Base-by-base conservation (phyloP, 2,797 vertebrate genomes). In the Podargus strigoides region DNA sequence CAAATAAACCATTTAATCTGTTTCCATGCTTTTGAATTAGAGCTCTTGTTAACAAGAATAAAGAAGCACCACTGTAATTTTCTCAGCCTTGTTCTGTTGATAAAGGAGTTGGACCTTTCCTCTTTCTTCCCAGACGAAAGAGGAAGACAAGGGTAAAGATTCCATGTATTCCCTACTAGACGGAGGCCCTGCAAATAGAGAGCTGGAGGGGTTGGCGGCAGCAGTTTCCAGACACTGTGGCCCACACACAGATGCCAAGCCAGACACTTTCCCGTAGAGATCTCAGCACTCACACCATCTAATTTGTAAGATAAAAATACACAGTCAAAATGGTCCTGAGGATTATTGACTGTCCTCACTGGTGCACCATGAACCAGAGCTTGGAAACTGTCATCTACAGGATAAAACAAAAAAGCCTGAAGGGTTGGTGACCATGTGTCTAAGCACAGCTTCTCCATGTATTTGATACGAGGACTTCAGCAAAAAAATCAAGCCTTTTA, bases 351-450 rank as follows among this genome's bases (percentile, higher is more conserved):
- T 44, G 7, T 26, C 30, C 72, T 85, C 41, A 34, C 26, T 49
- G 11, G 2, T 17, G 10, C 24, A 60, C n/a, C 19, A 32, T 1
- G 1, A 27, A 55, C 18, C 27, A 74, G 20, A 74, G 28, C 50
- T 41, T 82, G 84, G 27, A 93, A 64, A 59, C 11, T 8, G 14
- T 37, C 24, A 36, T 32, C n/a, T 70, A 36, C 83, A 92, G 20
- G 37, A 58, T 39, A 17, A 79, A 89, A 46, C 5, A 37, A 73
- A 72, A 77, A 79, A 36, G 12, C 9, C 30, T 42, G 23, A 73
- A 79, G 19, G 6, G 4, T 17, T 42, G 12, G 27, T 68, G 34
- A 64, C 8, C 16, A 14, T 0, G 0, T 20, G 14, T 34, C 52
- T 5, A 2, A 82, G 32, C 14, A 37, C 13, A 69, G 44, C 19